Evolutionary conservation across 37 sponge, comb jelly and placozoan species (phyloP).

Genomic region (Petrosia ficiformis): DNA sequence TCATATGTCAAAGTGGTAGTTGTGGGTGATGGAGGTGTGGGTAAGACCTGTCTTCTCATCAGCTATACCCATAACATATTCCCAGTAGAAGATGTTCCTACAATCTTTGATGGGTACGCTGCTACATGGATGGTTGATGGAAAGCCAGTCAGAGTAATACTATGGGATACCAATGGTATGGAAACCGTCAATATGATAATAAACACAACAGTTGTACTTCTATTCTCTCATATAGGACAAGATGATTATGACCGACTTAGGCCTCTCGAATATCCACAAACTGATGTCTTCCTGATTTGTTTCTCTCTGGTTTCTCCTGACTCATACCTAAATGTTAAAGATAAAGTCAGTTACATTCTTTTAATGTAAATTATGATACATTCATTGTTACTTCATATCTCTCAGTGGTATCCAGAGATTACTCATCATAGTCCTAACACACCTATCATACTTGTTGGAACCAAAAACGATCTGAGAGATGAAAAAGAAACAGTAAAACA

Average conservation of each 20-base stretch:
- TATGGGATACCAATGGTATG: constrained; percentile 64
- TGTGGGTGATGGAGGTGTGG: too few relatives aligned
- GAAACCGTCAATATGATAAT: too few relatives aligned
- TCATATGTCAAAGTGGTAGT: too few relatives aligned
- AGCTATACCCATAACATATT: too few relatives aligned
- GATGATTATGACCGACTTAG: constrained; percentile 65
- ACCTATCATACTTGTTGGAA: constrained; percentile 75
- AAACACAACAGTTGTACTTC: background rate
- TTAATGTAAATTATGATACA: too few relatives aligned
- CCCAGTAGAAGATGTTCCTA: too few relatives aligned
- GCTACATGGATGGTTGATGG: constrained; percentile 76
- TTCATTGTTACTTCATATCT: too few relatives aligned
- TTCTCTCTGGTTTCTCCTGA: constrained; percentile 55
- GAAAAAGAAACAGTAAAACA: constrained; percentile 59
- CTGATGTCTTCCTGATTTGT: constrained; percentile 68
- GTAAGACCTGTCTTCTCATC: too few relatives aligned
- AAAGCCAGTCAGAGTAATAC: constrained; percentile 43
- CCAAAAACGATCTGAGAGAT: constrained; percentile 73
- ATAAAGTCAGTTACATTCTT: constrained; percentile 34
- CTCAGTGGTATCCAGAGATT: constrained; percentile 69
- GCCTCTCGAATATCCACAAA: constrained; percentile 70
- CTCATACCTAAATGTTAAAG: constrained; percentile 55
- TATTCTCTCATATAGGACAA: constrained; percentile 19
- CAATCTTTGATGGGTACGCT: constrained; percentile 67
- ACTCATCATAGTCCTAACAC: constrained; percentile 70